Base-by-base conservation (phyloP, 2,113 vertebrate genomes). In the Epinephelus cyanopodus region DNA sequence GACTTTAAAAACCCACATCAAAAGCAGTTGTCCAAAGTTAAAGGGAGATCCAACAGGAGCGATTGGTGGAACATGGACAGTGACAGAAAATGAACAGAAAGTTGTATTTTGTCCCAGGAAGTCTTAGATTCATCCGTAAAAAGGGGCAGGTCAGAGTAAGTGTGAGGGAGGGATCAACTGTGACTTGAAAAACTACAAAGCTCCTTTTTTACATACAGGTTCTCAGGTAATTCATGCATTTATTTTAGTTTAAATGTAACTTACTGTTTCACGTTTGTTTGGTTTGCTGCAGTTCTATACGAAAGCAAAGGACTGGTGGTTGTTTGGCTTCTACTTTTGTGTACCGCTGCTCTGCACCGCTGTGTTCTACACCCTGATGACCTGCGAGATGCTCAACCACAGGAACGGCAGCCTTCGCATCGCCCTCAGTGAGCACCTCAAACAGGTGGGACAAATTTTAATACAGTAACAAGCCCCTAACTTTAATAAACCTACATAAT, bases 251-350 rank as follows among this genome's bases (percentile, higher is more conserved):
- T n/a, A 23, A 50, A 37, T 64, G 1, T 47, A 66, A 25, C 3
- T 3, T 2, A 71, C 4, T 23, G 11, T 6, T 4, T 52, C 3
- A n/a, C 21, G 0, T 75, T 13, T 82, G 33, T 1, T 81, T 78
- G 2, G 74, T 21, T 82, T 11, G 23, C 53, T 82, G 6, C 84
- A 99, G 98, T 96, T 96, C 82, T 99, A 99, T 78, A 93, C 68
- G 67, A 29, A 96, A 0, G 95, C 87, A 23, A 99, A 99, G 90
- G 98, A 98, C 85, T 99, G 98, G 98, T 99, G 98, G 98, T 92
- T 99, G 33, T 99, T 99, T 39, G 97, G 97, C 37, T 98, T 99
- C 94, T 99, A 99, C 89, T 99, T 99, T 87, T 99, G 97, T 64
- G 94, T 98, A 70, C 98, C 98, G 0, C 90, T 99, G 85, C 93